phyloP scores from a whole-genome alignment of 1,140 invertebrate species.

The Asbolus verrucosus region DNA sequence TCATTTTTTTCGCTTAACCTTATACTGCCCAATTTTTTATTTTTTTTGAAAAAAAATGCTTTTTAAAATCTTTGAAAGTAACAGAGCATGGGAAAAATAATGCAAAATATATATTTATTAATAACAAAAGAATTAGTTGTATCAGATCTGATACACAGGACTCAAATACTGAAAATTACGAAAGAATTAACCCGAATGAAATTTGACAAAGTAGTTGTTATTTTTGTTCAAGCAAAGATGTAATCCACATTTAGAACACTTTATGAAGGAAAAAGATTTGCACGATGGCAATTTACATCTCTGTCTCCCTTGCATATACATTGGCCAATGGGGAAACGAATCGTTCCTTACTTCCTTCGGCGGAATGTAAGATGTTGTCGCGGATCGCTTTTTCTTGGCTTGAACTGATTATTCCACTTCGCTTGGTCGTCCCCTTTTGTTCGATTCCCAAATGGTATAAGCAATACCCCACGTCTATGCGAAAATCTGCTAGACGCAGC shows the following conservation, averaged over 20 bases:
- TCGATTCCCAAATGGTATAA: constrained; percentile 2
- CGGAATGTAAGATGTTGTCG: constrained; percentile 37
- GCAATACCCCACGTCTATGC: constrained; percentile 23
- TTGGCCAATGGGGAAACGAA: constrained; percentile 17
- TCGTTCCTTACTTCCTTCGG: constrained; percentile 7
- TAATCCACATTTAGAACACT: constrained; percentile 40
- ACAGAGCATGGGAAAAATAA: no score
- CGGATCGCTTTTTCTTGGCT: constrained; percentile 27
- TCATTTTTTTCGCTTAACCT: constrained; percentile 64
- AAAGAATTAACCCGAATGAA: constrained; percentile 16
- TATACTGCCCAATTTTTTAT: no score
- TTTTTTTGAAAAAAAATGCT: no score
- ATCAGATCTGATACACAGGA: constrained; percentile 34
- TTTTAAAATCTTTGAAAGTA: no score
- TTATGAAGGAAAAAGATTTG: constrained; percentile 37
- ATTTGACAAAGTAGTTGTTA: constrained; percentile 40
- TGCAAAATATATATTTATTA: constrained; percentile 6
- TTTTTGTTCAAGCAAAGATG: constrained; percentile 37
- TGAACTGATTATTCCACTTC: constrained; percentile 31
- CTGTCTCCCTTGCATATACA: constrained; percentile 19
- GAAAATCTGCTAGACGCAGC: constrained; percentile 44
- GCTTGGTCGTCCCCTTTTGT: constrained; percentile 27
- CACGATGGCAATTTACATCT: constrained; percentile 40
- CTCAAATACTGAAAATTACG: background rate
- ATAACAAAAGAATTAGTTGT: constrained; percentile 3